These are phyloP conservation scores for Hyperoplus immaculatus DNA, from an alignment of 2,797 vertebrate genomes.

Conservation along the genomic window DNA sequence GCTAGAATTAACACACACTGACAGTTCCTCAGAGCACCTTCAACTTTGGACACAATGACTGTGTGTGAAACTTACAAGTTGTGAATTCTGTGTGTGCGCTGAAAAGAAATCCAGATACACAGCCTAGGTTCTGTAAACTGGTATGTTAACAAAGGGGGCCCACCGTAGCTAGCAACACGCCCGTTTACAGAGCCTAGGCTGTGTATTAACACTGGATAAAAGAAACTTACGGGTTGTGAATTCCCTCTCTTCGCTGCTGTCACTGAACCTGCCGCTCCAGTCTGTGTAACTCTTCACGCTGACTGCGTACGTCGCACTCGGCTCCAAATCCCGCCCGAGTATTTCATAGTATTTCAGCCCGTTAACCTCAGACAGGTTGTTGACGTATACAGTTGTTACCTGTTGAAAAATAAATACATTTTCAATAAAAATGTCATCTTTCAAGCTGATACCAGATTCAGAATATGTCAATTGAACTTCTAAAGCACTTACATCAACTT, in stretches of 20 bases:
- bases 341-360: constrained; percentile 22
- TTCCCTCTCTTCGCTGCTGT: constrained; percentile 35
- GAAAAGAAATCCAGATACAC: no score
- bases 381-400: fast-evolving
- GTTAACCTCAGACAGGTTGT: fast-evolving
- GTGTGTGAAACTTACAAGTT: no score
- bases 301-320: constrained; percentile 57
- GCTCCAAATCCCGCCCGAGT: neutral
- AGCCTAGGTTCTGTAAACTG: no score
- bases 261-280: neutral
- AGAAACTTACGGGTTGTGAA: constrained; percentile 66
- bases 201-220: neutral
- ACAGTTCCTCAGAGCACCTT: no score
- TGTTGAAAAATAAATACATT: constrained; percentile 14
- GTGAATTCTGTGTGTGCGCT: no score
- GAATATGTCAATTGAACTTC: no score
- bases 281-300: neutral
- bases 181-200: neutral
- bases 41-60: no score
- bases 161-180: neutral
- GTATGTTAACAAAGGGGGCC: no score
- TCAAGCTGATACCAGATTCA: no score
- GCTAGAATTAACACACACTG: no score
- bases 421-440: neutral
- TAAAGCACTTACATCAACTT: no score